Evolutionary conservation across 2,113 vertebrate genomes (phyloP), one percentile per base, ranked within the genome.

Genomic region (Sceloporus tristichus): DNA sequence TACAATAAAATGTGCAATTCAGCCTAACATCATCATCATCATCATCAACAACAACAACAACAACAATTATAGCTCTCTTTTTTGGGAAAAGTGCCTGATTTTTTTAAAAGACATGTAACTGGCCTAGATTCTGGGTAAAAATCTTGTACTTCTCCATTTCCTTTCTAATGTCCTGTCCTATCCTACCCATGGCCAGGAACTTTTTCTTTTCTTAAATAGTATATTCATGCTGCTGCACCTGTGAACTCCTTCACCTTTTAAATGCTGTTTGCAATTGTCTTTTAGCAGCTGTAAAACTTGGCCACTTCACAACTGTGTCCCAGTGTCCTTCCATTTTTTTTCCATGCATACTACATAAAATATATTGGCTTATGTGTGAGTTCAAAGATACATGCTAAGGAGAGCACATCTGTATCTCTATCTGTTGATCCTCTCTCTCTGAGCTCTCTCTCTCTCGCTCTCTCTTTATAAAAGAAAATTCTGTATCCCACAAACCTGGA

Each of bases 271-370:
- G 13, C 16, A 70, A 83, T 40, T 83, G 16, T 70, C 81, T 71
- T 68, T 70, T 70, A 83, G 42, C 66, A 83, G 42, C 81, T 83
- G 81, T 83, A 48, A 83, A 29, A 83, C 66, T 53, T 83, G 66
- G 42, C 42, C 48, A 5, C 25, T n/a, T 18, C 23, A 23, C 48
- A 83, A 10, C 40, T 70, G 29, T 71, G 48, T 70, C 62, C 40
- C 65, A 82, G 9, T 29, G 40, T 68, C 25, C 38, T 68, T 48
- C 38, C 62, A 14, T 16, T 42, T 29, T 42, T 54, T 79, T 34
- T 7, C 54, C 19, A 0, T 73, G 14, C 29, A 29, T 11, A 21
- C 9, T 13, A 53, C 19, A 38, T 38, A 14, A 84, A 10, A 84
- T 73, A 74, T 38, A 56, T 25, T 40, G 83, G n/a, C 16, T 75